A percentile compares a stretch with the other conserved stretches of the same genome.
phyloP scores from a whole-genome alignment of 2,113 vertebrate species.

The Tylochromis polylepis region DNA sequence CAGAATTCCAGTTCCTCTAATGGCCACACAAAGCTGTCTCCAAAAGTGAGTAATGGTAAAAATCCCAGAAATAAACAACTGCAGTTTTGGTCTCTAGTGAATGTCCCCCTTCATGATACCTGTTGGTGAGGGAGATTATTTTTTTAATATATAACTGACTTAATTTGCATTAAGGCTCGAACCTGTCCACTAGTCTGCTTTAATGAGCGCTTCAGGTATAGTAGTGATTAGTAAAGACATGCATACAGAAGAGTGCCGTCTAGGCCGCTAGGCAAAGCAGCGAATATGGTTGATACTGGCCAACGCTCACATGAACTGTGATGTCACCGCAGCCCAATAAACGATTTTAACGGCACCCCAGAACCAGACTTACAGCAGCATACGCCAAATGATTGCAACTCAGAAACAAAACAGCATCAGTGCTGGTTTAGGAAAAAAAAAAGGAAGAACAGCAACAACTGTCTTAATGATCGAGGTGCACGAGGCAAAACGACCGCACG shows the following conservation, averaged over 20 bases:
- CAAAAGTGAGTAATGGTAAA: not conserved
- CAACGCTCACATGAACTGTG: not conserved
- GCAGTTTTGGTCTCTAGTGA: not conserved
- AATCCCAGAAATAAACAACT: not conserved
- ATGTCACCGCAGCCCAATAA: not conserved
- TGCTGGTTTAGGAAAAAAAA: not conserved
- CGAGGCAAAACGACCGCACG: not conserved
- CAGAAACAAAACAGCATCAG: fast-evolving
- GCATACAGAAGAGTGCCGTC: not conserved
- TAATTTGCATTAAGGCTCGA: not conserved
- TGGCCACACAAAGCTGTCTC: not conserved
- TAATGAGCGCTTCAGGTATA: not conserved
- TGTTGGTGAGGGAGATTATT: not conserved
- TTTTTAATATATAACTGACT: fast-evolving
- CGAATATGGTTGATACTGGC: not conserved
- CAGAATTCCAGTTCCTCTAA: not conserved
- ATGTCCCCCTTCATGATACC: not conserved
- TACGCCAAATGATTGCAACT: not conserved
- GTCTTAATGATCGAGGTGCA: not conserved
- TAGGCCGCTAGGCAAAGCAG: not conserved
- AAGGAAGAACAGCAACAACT: not conserved
- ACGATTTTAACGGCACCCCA: not conserved
- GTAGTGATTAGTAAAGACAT: not conserved
- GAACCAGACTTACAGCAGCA: not conserved
- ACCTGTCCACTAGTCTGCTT: not conserved